Conservation (phyloP, 2,113 vertebrate species). For the Macquaria australasica region DNA sequence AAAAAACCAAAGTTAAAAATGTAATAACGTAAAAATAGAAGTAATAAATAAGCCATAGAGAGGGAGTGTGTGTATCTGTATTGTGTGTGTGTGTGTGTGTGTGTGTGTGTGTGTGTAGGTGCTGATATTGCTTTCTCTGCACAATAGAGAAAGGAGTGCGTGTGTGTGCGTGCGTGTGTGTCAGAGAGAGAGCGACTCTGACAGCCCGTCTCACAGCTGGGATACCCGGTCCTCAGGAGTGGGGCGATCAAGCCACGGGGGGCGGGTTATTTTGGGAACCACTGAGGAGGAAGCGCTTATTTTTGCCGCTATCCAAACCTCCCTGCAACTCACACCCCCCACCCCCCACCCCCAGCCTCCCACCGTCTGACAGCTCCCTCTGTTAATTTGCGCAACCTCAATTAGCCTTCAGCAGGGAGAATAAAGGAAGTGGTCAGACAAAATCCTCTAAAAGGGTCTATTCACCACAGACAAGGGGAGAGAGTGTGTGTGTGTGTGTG, state of each 20-base stretch:
- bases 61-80: constrained; percentile 1
- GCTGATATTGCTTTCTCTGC: constrained; percentile 17
- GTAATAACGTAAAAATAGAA: constrained; percentile 6
- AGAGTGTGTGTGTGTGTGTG: constrained; percentile 28
- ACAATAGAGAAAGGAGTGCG: neutral
- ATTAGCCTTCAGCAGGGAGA: constrained; percentile 69
- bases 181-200: constrained; percentile 37
- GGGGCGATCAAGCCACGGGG: constrained; percentile 60
- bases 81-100: constrained; percentile 8
- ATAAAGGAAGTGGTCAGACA: constrained; percentile 70
- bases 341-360: constrained; percentile 25
- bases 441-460: constrained; percentile 58
- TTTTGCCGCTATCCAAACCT: constrained; percentile 15
- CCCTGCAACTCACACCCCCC: neutral
- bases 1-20: constrained; percentile 1
- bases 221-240: constrained; percentile 61
- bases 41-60: constrained; percentile 20
- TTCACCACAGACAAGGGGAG: constrained; percentile 45
- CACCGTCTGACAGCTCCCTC: constrained; percentile 64
- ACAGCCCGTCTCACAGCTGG: constrained; percentile 74
- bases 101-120: constrained; percentile 12
- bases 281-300: constrained; percentile 59
- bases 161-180: constrained; percentile 14
- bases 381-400: constrained; percentile 75
- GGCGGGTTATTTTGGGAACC: constrained; percentile 70